These are phyloP conservation scores for Sinocyclocheilus anshuiensis DNA, from an alignment of 2,113 vertebrate species.

Conservation along the genomic window DNA sequence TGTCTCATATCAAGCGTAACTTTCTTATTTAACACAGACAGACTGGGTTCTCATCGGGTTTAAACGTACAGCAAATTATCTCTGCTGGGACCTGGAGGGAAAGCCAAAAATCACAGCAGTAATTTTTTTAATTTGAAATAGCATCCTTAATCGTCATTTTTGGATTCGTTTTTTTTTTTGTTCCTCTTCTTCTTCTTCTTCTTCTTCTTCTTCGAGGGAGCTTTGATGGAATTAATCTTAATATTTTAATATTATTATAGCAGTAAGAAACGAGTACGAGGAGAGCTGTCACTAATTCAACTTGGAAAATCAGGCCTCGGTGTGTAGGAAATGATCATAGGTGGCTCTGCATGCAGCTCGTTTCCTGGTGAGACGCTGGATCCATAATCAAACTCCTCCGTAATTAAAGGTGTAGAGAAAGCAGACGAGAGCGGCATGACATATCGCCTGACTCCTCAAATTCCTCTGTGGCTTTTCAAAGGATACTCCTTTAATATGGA, in stretches of 20 bases:
- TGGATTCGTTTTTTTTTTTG: constrained; percentile 26
- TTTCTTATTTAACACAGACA: constrained; percentile 87
- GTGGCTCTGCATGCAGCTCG: constrained; percentile 79
- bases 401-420: constrained; percentile 86
- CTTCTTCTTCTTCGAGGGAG: constrained; percentile 58
- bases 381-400: constrained; percentile 78
- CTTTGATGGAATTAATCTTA: constrained; percentile 76
- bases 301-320: constrained; percentile 56
- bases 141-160: constrained; percentile 71
- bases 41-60: constrained; percentile 86
- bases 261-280: constrained; percentile 60
- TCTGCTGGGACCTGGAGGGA: constrained; percentile 84
- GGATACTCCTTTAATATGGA: constrained; percentile 93
- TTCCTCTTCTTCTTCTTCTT: constrained; percentile 5
- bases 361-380: constrained; percentile 76
- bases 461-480: constrained; percentile 91
- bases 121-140: constrained; percentile 66
- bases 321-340: constrained; percentile 81
- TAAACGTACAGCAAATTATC: constrained; percentile 87
- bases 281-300: constrained; percentile 70
- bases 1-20: constrained; percentile 88
- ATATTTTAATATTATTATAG: constrained; percentile 75
- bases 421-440: constrained; percentile 78
- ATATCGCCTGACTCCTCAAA: constrained; percentile 80
- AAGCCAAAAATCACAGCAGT: constrained; percentile 76